Evolutionary conservation across 2,888 invertebrate genomes (phyloP), one percentile per base, ranked within the genome.

Genomic region (Ephialtes manifestator): DNA sequence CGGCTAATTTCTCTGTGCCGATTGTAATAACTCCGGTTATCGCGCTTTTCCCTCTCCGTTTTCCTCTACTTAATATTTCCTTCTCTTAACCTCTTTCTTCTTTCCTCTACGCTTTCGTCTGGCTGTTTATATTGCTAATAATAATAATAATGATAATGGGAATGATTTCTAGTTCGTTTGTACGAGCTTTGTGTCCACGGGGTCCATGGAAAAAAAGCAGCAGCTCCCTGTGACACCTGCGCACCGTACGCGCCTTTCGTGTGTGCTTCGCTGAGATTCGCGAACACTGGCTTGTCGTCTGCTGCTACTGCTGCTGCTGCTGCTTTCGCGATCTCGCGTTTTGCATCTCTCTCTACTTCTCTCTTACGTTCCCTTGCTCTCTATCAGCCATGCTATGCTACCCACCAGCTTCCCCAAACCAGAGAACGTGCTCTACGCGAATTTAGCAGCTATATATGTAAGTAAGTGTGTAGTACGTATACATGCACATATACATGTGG

Each of bases 301-400:
- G 39, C 51, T 79, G 79, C 55, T 46, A 39, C 65, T 80, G 39
- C 51, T 79, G 79, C 55, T 46, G 65, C 65, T 80, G 65, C 71
- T 53, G 60, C 72, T 51, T 60, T 70, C 31, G 63, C 84, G 81
- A 75, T 72, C 83, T 79, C 60, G 51, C 51, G 2, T 76, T 75
- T 86, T 83, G 74, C 77, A 51, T 84, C 60, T 71, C 48, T 35
- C 60, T 28, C 55, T 58, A 35, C 48, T 28, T 28, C 43, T 11
- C 75, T 43, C 46, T 31, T 55, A 51, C 43, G n/a, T 10, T 43
- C 15, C 35, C 24, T 63, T 39, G 28, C 15, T 71, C n/a, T 55
- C 39, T 68, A 94, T 96, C 86, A 96, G 96, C 74, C 35, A n/a
- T 48, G 60, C 60, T 60, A 39, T 94, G 58, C 94, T 31, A 51